These are phyloP conservation scores for Leptarthrus brevirostris DNA, from an alignment of 2,888 invertebrate genomes.

Conservation along the genomic window DNA sequence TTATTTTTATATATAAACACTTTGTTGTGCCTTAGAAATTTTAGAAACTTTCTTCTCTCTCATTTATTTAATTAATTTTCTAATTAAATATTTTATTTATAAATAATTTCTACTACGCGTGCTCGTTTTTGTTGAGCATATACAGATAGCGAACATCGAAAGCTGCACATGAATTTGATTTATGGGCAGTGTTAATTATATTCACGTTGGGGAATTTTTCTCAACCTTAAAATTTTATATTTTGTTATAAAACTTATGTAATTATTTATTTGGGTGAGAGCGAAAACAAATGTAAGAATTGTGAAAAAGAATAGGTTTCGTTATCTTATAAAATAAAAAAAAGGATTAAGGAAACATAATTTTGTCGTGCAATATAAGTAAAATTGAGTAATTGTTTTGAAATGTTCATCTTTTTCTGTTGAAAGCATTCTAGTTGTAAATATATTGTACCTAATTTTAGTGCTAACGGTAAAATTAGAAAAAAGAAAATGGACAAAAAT, in stretches of 20 bases:
- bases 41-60: slow-evolving; percentile 41
- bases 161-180: slow-evolving; percentile 24
- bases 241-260: slow-evolving; percentile 27
- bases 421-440: slow-evolving; percentile 23
- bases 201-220: background rate
- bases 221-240: background rate
- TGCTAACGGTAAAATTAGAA: slow-evolving; percentile 1
- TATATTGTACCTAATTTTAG: background rate
- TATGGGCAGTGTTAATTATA: background rate
- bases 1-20: background rate
- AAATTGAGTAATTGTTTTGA: slow-evolving; percentile 23
- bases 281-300: slow-evolving; percentile 7
- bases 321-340: background rate
- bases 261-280: slow-evolving; percentile 21
- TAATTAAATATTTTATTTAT: slow-evolving; percentile 51
- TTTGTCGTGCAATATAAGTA: slow-evolving; percentile 40
- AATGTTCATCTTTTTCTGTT: background rate
- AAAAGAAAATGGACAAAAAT: slow-evolving; percentile 4
- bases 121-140: slow-evolving; percentile 53
- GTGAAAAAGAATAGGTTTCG: background rate
- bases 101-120: background rate
- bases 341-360: slow-evolving; percentile 21
- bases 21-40: slow-evolving; percentile 50
- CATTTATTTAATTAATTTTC: slow-evolving; percentile 51
- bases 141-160: slow-evolving; percentile 26